Conservation (phyloP, 2,797 vertebrate species). For the Urosaurus nigricauda region DNA sequence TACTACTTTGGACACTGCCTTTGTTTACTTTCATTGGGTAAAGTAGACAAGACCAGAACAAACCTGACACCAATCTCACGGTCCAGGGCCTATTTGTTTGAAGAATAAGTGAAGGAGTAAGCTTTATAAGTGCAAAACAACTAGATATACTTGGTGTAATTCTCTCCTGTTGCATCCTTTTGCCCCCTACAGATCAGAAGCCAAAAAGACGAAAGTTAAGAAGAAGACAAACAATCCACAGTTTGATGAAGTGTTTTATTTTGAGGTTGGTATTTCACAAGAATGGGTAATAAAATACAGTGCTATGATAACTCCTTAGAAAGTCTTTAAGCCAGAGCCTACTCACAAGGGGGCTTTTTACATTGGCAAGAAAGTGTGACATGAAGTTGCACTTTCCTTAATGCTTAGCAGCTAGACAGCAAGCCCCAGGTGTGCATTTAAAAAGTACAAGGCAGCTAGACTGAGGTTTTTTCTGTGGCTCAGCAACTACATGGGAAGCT, state of each 20-base stretch:
- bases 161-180: conserved; percentile 13
- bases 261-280: conserved; percentile 88
- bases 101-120: neutral
- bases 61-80: neutral
- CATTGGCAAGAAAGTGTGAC: too few relatives aligned
- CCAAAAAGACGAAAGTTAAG: conserved; percentile 98
- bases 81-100: neutral
- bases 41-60: neutral
- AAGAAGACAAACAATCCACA: conserved; percentile 99
- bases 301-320: conserved; percentile 44
- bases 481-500: too few relatives aligned
- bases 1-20: neutral
- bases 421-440: too few relatives aligned
- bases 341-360: too few relatives aligned
- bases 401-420: too few relatives aligned
- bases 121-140: neutral
- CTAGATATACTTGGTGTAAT: neutral
- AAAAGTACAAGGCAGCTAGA: too few relatives aligned
- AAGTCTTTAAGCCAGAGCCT: conserved; percentile 42
- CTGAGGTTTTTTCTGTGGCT: too few relatives aligned
- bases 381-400: too few relatives aligned
- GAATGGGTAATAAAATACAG: conserved; percentile 46
- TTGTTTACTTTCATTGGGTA: neutral
- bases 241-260: conserved; percentile 98
- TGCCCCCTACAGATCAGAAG: conserved; percentile 87